Evolutionary conservation across 2,113 vertebrate species (phyloP).

Genomic region (Psittacus erithacus): DNA sequence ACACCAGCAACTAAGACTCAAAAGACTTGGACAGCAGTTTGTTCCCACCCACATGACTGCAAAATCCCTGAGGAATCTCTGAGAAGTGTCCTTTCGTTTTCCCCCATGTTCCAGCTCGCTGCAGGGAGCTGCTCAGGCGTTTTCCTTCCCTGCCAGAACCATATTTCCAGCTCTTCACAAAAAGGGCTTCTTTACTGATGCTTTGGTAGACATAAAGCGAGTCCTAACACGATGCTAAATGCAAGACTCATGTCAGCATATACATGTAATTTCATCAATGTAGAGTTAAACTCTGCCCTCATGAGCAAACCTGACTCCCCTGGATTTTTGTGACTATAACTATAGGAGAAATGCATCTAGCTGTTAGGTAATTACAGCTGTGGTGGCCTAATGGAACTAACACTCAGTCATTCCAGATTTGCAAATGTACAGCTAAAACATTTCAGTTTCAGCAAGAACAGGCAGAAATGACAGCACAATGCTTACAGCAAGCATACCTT

Average conservation of each 20-base stretch:
- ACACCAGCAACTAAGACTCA: not conserved
- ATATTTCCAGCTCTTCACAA: not conserved
- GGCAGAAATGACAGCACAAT: not conserved
- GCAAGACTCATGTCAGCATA: accelerated
- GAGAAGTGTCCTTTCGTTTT: not conserved
- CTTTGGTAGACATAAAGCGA: not conserved
- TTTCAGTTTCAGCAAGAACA: not conserved
- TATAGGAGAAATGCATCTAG: not conserved
- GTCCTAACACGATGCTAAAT: not conserved
- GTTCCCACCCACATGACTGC: not conserved
- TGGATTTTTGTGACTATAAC: not conserved
- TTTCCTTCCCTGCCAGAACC: not conserved
- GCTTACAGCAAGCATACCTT: not conserved
- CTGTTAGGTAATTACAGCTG: not conserved
- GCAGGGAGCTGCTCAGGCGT: not conserved
- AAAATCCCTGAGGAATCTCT: not conserved
- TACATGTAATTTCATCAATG: not conserved
- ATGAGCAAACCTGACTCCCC: not conserved
- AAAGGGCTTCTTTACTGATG: not conserved
- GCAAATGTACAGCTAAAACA: not conserved
- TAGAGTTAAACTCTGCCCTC: not conserved
- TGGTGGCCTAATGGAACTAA: not conserved
- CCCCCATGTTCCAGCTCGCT: not conserved
- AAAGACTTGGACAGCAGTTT: not conserved
- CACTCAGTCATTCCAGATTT: not conserved